Evolutionary conservation across 2,113 vertebrate genomes (phyloP).

Genomic region (Laticauda colubrina): DNA sequence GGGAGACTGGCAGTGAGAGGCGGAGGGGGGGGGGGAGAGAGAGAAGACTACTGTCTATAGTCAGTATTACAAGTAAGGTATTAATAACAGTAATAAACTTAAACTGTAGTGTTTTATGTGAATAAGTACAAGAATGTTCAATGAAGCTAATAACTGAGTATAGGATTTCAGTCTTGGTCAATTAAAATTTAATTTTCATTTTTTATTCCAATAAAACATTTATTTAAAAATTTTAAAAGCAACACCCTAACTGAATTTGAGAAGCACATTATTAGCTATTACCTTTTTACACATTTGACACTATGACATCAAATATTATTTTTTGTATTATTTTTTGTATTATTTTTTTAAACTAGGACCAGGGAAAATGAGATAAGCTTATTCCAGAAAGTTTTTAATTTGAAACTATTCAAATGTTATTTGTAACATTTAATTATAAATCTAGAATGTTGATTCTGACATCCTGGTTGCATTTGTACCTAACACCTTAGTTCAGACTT

Average conservation of each 20-base stretch:
- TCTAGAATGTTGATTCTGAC: background rate
- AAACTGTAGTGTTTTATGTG: background rate
- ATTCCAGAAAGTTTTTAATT: background rate
- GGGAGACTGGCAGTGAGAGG: background rate
- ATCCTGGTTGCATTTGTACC: background rate
- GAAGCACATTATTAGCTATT: background rate
- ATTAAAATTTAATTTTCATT: background rate
- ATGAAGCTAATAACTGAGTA: background rate
- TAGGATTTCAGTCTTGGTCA: background rate
- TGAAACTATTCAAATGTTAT: background rate
- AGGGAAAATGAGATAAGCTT: constrained; percentile 19
- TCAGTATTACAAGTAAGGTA: background rate
- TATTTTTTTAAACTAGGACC: background rate
- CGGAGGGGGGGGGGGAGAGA: background rate
- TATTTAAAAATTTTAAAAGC: background rate
- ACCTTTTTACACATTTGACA: background rate
- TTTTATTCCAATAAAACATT: background rate
- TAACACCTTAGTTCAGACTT: background rate
- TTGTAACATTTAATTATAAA: background rate
- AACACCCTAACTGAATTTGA: background rate
- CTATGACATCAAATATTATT: background rate
- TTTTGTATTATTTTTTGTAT: background rate
- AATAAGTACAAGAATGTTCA: background rate
- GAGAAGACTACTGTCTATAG: background rate
- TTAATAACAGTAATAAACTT: background rate